phyloP scores from a whole-genome alignment of 2,797 vertebrate genomes.

The Typhlichthys subterraneus region DNA sequence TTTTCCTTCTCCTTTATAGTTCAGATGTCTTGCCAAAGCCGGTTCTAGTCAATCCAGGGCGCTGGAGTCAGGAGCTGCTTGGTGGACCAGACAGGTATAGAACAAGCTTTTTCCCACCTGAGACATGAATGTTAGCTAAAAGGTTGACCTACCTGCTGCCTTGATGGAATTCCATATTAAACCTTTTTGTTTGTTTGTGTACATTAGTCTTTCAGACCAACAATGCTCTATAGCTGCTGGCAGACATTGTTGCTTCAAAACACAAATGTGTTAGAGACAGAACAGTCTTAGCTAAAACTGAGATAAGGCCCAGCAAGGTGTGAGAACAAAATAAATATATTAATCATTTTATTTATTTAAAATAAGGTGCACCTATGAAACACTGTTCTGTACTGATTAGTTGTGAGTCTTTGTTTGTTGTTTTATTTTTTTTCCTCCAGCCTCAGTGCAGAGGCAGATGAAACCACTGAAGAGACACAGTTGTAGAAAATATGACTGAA shows the following conservation, averaged over 20 bases:
- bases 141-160: conserved; percentile 31
- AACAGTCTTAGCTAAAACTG: background rate
- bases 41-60: conserved; percentile 54
- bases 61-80: conserved; percentile 68
- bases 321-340: conserved; percentile 12
- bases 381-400: conserved; percentile 65
- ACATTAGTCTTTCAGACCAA: conserved; percentile 40
- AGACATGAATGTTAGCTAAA: conserved; percentile 24
- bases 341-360: no score
- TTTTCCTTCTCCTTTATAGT: conserved; percentile 38
- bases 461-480: conserved; percentile 58
- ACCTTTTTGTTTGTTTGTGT: conserved; percentile 23
- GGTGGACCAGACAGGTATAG: conserved; percentile 58
- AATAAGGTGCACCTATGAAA: conserved; percentile 26
- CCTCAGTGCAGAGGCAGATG: conserved; percentile 48
- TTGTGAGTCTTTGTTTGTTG: conserved; percentile 61
- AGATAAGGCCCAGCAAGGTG: conserved; percentile 13
- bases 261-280: conserved; percentile 42
- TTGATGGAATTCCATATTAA: conserved; percentile 17
- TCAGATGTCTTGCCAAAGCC: conserved; percentile 46
- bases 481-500: conserved; percentile 67
- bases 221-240: conserved; percentile 50
- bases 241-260: conserved; percentile 53
- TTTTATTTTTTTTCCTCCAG: conserved; percentile 67
- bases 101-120: conserved; percentile 28